Evolutionary conservation across 2,888 invertebrate genomes (phyloP).

Genomic region (Tuberolachnus salignus): DNA sequence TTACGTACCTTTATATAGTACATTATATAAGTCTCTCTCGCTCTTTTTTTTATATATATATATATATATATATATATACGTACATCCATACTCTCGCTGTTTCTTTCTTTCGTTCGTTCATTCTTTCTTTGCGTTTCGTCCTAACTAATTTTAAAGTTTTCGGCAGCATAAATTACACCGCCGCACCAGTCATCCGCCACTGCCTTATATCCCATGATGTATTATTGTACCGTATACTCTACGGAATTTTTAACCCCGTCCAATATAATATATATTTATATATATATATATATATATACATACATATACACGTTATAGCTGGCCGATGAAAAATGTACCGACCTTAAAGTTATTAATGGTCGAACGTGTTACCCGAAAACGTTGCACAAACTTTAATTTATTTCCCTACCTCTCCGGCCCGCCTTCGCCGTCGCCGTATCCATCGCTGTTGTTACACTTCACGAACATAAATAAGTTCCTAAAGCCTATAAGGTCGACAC

Average conservation of each 20-base stretch:
- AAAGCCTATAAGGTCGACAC: constrained; percentile 27
- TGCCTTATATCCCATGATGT: constrained; percentile 40
- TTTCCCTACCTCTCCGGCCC: not conserved
- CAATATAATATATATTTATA: constrained; percentile 19
- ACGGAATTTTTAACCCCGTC: constrained; percentile 55
- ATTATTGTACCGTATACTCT: constrained; percentile 44
- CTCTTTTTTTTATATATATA: not conserved
- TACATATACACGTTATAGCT: constrained; percentile 38
- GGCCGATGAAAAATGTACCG: constrained; percentile 54
- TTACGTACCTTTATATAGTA: constrained; percentile 11
- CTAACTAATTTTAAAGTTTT: constrained; percentile 56
- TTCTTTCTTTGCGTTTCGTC: constrained; percentile 27
- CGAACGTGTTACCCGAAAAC: constrained; percentile 53
- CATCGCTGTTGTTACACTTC: constrained; percentile 32
- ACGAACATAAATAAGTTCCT: constrained; percentile 50
- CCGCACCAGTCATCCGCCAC: constrained; percentile 5
- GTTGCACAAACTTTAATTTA: constrained; percentile 56
- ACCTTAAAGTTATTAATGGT: constrained; percentile 56
- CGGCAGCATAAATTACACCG: constrained; percentile 52
- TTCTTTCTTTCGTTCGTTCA: constrained; percentile 6
- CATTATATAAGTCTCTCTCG: not conserved
- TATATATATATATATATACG: not conserved
- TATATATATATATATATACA: constrained; percentile 10
- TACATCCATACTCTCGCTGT: not conserved
- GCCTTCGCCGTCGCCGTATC: not conserved